A percentile compares a stretch with the other conserved stretches of the same genome.
Conservation (phyloP, 2,888 invertebrate genomes). For the Idaea aversata region DNA sequence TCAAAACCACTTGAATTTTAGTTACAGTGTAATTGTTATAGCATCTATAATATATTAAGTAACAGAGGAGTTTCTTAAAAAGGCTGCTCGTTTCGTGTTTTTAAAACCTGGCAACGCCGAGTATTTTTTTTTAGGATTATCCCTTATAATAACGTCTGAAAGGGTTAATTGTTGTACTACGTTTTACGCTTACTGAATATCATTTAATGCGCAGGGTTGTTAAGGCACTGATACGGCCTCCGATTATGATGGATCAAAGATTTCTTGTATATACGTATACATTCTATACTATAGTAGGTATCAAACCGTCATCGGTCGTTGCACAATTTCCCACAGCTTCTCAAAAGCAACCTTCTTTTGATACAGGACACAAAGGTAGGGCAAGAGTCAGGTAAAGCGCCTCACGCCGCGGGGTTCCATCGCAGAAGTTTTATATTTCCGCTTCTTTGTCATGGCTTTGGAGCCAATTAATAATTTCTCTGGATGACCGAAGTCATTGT, state of each 20-base stretch:
- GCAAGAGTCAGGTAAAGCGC: conserved; percentile 79
- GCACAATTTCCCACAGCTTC: conserved; percentile 77
- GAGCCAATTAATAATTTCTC: conserved; percentile 78
- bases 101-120: conserved; percentile 39
- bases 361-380: conserved; percentile 70
- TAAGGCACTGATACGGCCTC: conserved; percentile 47
- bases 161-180: conserved; percentile 48
- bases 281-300: background rate
- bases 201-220: conserved; percentile 31
- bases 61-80: conserved; percentile 15
- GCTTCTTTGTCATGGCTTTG: conserved; percentile 73
- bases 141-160: conserved; percentile 41
- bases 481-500: conserved; percentile 78
- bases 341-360: conserved; percentile 71
- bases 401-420: conserved; percentile 69
- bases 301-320: conserved; percentile 64
- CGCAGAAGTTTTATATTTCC: conserved; percentile 79
- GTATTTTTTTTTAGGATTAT: conserved; percentile 51
- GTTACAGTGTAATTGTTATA: background rate
- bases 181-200: conserved; percentile 48
- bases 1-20: background rate
- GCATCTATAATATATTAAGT: conserved; percentile 28
- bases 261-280: conserved; percentile 40
- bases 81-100: conserved; percentile 12
- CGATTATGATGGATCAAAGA: conserved; percentile 52